Evolutionary conservation across 2,888 invertebrate species (phyloP).

Genomic region (Azorinus chamasolen): DNA sequence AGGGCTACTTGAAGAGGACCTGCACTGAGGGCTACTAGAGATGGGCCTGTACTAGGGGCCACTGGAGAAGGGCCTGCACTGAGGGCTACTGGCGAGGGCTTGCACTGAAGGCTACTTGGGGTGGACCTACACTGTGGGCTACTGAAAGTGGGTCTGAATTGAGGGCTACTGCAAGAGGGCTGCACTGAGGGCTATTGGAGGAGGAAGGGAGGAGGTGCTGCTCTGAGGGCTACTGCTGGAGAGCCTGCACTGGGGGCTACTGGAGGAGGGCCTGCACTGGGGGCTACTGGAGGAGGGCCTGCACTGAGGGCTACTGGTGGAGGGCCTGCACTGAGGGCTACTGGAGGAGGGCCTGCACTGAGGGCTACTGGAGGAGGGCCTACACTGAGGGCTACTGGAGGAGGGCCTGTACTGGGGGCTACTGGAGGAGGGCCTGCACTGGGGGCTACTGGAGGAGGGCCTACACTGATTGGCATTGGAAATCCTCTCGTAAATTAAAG

Average conservation of each 20-base stretch:
- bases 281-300: not conserved
- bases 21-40: too few species aligned
- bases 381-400: not conserved
- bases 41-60: too few species aligned
- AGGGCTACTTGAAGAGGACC: too few species aligned
- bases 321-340: not conserved
- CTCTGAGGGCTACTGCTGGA: slow-evolving; percentile 7
- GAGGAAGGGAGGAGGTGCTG: slow-evolving; percentile 2
- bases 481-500: too few species aligned
- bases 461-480: too few species aligned
- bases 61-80: too few species aligned
- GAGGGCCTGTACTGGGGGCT: not conserved
- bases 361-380: not conserved
- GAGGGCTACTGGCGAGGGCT: too few species aligned
- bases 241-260: not conserved
- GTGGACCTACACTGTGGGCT: too few species aligned
- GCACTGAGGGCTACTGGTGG: not conserved
- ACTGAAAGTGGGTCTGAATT: too few species aligned
- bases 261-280: not conserved
- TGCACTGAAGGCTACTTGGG: too few species aligned
- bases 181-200: too few species aligned
- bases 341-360: not conserved
- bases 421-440: not conserved
- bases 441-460: not conserved
- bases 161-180: too few species aligned